Conservation (phyloP, 2,888 invertebrate species). For the Cephus runcator region DNA sequence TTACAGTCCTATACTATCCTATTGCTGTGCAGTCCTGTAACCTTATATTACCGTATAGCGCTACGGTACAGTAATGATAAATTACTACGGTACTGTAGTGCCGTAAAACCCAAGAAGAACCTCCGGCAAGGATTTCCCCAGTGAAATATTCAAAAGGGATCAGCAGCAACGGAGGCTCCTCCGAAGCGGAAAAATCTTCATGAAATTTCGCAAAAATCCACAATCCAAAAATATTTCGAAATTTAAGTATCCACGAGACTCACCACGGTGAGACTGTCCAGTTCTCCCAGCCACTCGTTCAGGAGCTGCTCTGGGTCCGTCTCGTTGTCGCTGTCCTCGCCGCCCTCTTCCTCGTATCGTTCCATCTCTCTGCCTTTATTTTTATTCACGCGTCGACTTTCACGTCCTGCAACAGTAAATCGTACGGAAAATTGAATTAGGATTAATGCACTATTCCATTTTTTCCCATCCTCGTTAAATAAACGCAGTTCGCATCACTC, state of each 20-base stretch:
- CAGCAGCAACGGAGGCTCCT: not conserved
- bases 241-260: conserved; percentile 55
- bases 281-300: conserved; percentile 83
- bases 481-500: too few relatives aligned
- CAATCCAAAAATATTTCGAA: not conserved
- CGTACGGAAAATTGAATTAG: not conserved
- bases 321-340: conserved; percentile 74
- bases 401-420: conserved; percentile 9
- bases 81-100: not conserved
- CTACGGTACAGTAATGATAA: not conserved
- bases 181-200: not conserved
- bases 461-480: not conserved
- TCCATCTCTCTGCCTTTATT: conserved; percentile 47
- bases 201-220: not conserved
- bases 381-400: not conserved
- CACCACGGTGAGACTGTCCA: conserved; percentile 80
- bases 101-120: not conserved
- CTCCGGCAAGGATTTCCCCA: not conserved
- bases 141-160: not conserved
- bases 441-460: rapidly evolving
- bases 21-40: too few relatives aligned
- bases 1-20: not conserved
- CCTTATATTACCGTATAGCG: too few relatives aligned
- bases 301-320: conserved; percentile 80
- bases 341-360: conserved; percentile 64